phyloP scores from a whole-genome alignment of 2,888 invertebrate genomes.

The Psylliodes chrysocephalus region DNA sequence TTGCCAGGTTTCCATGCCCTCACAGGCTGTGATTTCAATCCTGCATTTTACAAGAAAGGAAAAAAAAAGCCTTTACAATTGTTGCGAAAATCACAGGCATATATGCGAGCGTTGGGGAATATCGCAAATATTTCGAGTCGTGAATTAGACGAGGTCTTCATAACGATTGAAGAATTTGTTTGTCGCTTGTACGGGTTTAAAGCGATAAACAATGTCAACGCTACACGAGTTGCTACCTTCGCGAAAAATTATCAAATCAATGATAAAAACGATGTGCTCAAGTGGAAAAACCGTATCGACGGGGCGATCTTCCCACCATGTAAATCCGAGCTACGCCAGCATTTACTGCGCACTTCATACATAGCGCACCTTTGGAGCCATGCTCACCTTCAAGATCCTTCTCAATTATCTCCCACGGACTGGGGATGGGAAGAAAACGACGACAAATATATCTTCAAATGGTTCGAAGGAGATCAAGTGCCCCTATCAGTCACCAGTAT shows the following conservation, averaged over 20 bases:
- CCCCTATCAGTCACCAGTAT: conserved; percentile 17
- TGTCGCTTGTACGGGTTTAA: conserved; percentile 17
- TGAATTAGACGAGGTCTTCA: not conserved
- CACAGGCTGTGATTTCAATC: too few species aligned
- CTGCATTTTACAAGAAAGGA: conserved; percentile 6
- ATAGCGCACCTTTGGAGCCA: conserved; percentile 17
- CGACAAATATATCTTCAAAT: conserved; percentile 14
- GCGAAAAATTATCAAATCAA: conserved; percentile 8
- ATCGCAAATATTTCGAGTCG: not conserved
- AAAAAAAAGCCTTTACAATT: conserved; percentile 11
- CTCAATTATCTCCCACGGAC: not conserved
- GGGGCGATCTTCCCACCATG: conserved; percentile 7
- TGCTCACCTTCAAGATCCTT: conserved; percentile 14
- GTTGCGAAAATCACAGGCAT: not conserved
- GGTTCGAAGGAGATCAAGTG: conserved; percentile 20
- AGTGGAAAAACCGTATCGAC: conserved; percentile 2
- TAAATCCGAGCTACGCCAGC: conserved; percentile 14
- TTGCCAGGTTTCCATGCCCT: conserved; percentile 36
- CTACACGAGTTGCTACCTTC: conserved; percentile 13
- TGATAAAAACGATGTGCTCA: conserved; percentile 13
- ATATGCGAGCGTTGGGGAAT: not conserved
- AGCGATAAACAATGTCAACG: conserved; percentile 10
- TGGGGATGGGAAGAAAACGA: conserved; percentile 14
- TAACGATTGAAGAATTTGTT: conserved; percentile 6
- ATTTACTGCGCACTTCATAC: conserved; percentile 13